These are phyloP conservation scores for Nomada ruficornis DNA, from an alignment of 2,888 invertebrate genomes.

Conservation along the genomic window DNA sequence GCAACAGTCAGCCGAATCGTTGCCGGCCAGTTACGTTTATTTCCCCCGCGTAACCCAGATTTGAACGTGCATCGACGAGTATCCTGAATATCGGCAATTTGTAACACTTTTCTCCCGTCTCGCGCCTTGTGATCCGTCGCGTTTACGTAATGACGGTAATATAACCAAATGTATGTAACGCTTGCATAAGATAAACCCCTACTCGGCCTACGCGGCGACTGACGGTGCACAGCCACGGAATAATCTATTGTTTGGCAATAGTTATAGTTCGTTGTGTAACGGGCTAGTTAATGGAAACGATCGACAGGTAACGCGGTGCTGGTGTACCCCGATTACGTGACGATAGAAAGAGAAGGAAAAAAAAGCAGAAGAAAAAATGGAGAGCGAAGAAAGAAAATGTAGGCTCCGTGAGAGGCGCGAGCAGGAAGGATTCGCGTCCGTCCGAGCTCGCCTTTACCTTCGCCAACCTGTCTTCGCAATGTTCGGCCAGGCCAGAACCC, in stretches of 20 bases:
- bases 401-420: not conserved
- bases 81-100: constrained; percentile 61
- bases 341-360: constrained; percentile 4
- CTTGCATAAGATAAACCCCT: constrained; percentile 81
- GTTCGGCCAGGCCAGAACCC: too few relatives aligned
- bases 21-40: constrained; percentile 43
- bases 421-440: not conserved
- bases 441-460: too few relatives aligned
- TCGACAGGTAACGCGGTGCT: constrained; percentile 65
- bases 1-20: constrained; percentile 36
- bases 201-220: constrained; percentile 71
- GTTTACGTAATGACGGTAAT: constrained; percentile 81
- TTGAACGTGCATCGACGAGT: constrained; percentile 21
- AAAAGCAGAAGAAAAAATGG: not conserved
- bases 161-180: constrained; percentile 84
- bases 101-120: constrained; percentile 65
- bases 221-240: constrained; percentile 71
- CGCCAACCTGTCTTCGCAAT: not conserved
- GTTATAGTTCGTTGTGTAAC: constrained; percentile 80
- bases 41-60: constrained; percentile 45
- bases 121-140: constrained; percentile 76
- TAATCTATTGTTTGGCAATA: constrained; percentile 82
- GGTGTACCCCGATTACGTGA: constrained; percentile 33
- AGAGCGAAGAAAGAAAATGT: not conserved
- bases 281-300: constrained; percentile 76